Base-by-base conservation (phyloP, 2,888 invertebrate genomes). In the Tetranychus truncatus region DNA sequence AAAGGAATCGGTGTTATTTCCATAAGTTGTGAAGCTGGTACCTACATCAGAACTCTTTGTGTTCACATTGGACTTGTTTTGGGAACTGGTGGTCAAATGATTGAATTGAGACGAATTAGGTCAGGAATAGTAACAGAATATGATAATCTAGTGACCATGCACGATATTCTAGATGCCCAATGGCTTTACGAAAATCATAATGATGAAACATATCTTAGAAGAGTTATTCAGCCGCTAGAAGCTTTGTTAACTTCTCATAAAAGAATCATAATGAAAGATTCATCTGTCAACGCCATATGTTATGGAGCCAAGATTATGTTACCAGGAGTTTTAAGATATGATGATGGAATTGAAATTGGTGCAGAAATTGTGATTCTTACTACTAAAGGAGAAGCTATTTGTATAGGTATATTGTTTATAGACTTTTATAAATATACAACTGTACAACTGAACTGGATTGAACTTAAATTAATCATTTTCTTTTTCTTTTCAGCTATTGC, bases 21-120 rank as follows among this genome's bases (percentile, higher is more conserved):
- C 95, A 91, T 96, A 79, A 94, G 91, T 83, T 99, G 99, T 82
- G 97, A 99, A 83, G 97, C 99, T 74, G 99, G 99, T 75, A 97
- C 99, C 0, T 99, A 99, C 83, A 92, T 99, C 79, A 89, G 99
- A 84, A 99, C 97, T 4, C 90, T 95, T 88, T 99, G 97, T 85
- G 96, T 97, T 66, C 99, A 99, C 84, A 86, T 99, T 80, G 99
- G 99, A 2, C 85, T 99, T 45, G 88, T 95, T 81, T 86, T 99
- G 34, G 97, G 95, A 44, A 93, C 93, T 71, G 99, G 99, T 74
- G 96, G 95, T 75, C 95, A 97, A 84, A 99, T 99, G 99, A 89
- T 93, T 81, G 99, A 99, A 82, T 86, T 99, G 73, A 85, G 99
- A 77, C 87, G 99, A 81, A 92, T 92, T 18, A 87, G 95, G 24